phyloP scores from a whole-genome alignment of 2,888 invertebrate species.

The Gari tellinella region DNA sequence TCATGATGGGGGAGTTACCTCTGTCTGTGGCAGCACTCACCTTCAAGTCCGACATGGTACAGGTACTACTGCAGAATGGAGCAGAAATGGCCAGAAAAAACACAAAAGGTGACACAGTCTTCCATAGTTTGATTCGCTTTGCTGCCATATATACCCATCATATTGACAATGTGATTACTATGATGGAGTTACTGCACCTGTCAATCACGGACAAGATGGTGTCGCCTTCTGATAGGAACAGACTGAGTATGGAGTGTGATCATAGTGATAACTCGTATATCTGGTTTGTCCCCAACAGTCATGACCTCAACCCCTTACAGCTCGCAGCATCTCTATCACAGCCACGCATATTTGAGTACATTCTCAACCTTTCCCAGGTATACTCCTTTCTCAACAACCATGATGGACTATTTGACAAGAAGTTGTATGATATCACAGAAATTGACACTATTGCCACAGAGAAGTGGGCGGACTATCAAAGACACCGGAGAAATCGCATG shows the following conservation, averaged over 20 bases:
- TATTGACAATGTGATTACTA: conserved; percentile 33
- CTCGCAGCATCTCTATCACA: conserved; percentile 67
- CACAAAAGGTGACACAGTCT: conserved; percentile 64
- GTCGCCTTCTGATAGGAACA: neutral
- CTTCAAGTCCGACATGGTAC: conserved; percentile 52
- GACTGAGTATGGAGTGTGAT: conserved; percentile 45
- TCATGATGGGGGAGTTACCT: conserved; percentile 71
- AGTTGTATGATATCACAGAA: conserved; percentile 72
- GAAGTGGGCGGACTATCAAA: conserved; percentile 44
- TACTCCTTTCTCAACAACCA: conserved; percentile 70
- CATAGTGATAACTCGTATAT: conserved; percentile 60
- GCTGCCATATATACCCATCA: conserved; percentile 69
- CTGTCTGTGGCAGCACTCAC: conserved; percentile 65
- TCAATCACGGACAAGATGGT: conserved; percentile 39
- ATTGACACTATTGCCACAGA: conserved; percentile 68
- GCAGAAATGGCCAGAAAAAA: conserved; percentile 63
- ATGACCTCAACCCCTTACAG: conserved; percentile 66
- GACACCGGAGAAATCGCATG: conserved; percentile 23
- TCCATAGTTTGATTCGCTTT: conserved; percentile 64
- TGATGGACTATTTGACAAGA: conserved; percentile 74
- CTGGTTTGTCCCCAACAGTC: conserved; percentile 68
- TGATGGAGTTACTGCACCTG: conserved; percentile 48
- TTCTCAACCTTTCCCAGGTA: conserved; percentile 66
- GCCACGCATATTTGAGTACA: conserved; percentile 62
- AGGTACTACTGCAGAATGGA: conserved; percentile 52